Evolutionary conservation across 2,113 vertebrate genomes (phyloP).

Genomic region (Oncorhynchus keta): DNA sequence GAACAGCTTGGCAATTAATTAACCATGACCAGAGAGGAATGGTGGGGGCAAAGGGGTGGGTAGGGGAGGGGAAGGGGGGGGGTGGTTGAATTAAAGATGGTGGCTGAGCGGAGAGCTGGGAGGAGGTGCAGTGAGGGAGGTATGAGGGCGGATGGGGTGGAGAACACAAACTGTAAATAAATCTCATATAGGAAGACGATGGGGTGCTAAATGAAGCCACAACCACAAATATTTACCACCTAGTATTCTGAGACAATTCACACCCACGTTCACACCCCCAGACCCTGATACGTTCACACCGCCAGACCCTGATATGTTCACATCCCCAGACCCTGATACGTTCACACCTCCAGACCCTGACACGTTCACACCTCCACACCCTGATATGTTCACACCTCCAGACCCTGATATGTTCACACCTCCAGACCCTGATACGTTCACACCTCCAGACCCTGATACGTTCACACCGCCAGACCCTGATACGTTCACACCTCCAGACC

Average conservation of each 20-base stretch:
- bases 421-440: no score
- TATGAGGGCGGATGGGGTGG: background rate
- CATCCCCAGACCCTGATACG: background rate
- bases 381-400: no score
- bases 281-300: no score
- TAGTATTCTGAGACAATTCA: conserved; percentile 6
- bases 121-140: background rate
- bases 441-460: no score
- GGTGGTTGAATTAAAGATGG: background rate
- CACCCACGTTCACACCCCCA: background rate
- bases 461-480: no score
- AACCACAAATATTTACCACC: conserved; percentile 3
- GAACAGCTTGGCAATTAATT: conserved; percentile 55
- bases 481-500: no score
- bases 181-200: background rate
- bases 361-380: no score
- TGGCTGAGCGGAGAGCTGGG: background rate
- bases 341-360: no score
- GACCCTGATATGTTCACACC: no score
- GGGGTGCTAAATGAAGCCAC: background rate
- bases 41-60: background rate
- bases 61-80: background rate
- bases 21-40: conserved; percentile 33
- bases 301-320: no score
- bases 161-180: background rate